Base-by-base conservation (phyloP, 2,888 invertebrate species). In the Leucania comma region DNA sequence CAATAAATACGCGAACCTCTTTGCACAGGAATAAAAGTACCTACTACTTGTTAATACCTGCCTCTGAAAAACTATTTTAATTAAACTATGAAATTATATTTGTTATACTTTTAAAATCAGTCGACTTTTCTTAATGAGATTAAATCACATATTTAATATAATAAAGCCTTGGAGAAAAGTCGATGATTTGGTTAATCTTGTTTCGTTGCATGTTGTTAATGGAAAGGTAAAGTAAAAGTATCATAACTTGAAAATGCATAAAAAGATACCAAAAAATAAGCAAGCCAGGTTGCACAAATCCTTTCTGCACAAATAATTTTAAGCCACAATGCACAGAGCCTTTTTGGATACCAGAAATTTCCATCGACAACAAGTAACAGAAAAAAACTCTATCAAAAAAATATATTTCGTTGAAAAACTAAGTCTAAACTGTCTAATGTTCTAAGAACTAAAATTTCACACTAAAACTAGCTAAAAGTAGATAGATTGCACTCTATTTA, bases 401-500 rank as follows among this genome's bases (percentile, higher is more conserved):
- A 70, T 71, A 74, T 70, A 77, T 83, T 84, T 66, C 61, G 64
- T 73, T 72, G 60, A 80, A 59, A 72, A 83, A 75, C 57, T 77
- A 76, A 80, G 54, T 82, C 64, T 74, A 75, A 56, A 71, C 78
- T 75, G 74, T 83, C 72, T 74, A 75, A 73, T 42, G 82, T 86
- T 86, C 86, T 73, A 80, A 82, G 77, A 86, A 87, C 84, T 84
- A 69, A 83, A 85, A 86, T 86, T 84, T 87, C 86, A 87, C 90
- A 87, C 86, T 87, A 86, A 86, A 82, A 84, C 86, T 90, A 90
- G 90, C 82, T 87, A 88, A 86, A 68, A 22, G 86, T 91, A 90
- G 90, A 82, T 86, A 89, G 87, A 88, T 86, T 90, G 90, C 90
- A 90, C 90, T 86, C 83, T 82, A 86, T 86, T 86, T 87, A 88